Conservation (phyloP, 2,888 invertebrate genomes). For the Cheilosia impressa region DNA sequence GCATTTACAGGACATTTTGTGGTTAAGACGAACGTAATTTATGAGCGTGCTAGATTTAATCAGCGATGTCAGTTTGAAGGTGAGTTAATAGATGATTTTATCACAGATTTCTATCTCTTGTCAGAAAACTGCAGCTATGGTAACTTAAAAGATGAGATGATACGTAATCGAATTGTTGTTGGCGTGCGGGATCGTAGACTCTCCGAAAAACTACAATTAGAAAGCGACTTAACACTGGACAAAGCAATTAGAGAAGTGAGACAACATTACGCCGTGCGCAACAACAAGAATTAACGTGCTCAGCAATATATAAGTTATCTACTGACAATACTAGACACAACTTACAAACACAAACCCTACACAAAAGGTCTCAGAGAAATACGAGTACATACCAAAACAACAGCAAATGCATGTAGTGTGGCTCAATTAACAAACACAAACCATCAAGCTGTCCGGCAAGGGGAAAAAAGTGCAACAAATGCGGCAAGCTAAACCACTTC, state of each 20-base stretch:
- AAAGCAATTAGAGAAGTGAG: slow-evolving; percentile 13
- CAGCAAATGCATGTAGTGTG: too few species aligned
- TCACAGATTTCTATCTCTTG: slow-evolving; percentile 41
- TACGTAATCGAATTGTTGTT: slow-evolving; percentile 44
- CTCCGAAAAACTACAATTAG: too few species aligned
- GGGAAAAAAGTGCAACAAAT: slow-evolving; percentile 12
- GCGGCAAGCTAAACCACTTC: slow-evolving; percentile 13
- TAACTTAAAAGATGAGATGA: slow-evolving; percentile 38
- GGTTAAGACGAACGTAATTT: slow-evolving; percentile 46
- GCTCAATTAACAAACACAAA: too few species aligned
- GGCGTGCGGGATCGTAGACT: slow-evolving; percentile 27
- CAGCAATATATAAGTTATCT: slow-evolving; percentile 1
- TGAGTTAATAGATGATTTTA: slow-evolving; percentile 52
- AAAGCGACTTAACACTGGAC: too few species aligned
- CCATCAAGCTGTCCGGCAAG: too few species aligned
- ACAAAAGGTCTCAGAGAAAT: too few species aligned
- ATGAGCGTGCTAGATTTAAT: slow-evolving; percentile 52
- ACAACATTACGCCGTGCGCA: slow-evolving; percentile 9
- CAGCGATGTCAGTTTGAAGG: slow-evolving; percentile 33
- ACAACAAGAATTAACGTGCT: slow-evolving; percentile 7
- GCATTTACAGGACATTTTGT: slow-evolving; percentile 50
- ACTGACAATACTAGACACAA: neutral
- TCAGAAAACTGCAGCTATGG: slow-evolving; percentile 45
- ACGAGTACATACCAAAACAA: too few species aligned
- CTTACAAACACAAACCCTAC: neutral